A percentile compares a stretch with the other conserved stretches of the same genome.
phyloP scores from a whole-genome alignment of 2,888 invertebrate species.

The Gnatocerus cornutus region DNA sequence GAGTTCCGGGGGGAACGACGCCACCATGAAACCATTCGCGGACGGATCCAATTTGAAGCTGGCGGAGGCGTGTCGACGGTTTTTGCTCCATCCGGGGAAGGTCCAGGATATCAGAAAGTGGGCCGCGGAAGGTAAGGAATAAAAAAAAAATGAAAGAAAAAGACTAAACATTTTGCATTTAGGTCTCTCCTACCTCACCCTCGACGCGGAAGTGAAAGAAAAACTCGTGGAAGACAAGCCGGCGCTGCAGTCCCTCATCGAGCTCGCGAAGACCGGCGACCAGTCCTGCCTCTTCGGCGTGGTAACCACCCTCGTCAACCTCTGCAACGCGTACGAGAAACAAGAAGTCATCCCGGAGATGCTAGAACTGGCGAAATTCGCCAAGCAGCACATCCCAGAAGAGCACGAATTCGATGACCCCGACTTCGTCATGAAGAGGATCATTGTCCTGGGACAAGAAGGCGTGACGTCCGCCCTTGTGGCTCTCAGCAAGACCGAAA shows the following conservation, averaged over 20 bases:
- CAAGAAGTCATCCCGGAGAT: conserved; percentile 97
- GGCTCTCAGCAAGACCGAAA: conserved; percentile 92
- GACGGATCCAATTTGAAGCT: conserved; percentile 95
- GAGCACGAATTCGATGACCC: conserved; percentile 93
- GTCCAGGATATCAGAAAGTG: conserved; percentile 93
- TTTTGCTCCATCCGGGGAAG: conserved; percentile 80
- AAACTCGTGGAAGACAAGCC: conserved; percentile 90
- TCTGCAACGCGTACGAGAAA: conserved; percentile 98
- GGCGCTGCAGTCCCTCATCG: conserved; percentile 89
- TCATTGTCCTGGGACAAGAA: conserved; percentile 83
- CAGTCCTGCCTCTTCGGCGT: conserved; percentile 93
- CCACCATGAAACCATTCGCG: conserved; percentile 94
- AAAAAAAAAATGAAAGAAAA: neutral
- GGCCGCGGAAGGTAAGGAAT: conserved; percentile 86
- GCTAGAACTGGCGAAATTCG: conserved; percentile 97
- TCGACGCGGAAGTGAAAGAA: conserved; percentile 99
- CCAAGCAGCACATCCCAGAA: conserved; percentile 99
- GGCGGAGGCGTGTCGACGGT: conserved; percentile 94
- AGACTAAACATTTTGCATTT: neutral
- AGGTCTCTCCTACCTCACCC: conserved; percentile 92
- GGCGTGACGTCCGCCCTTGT: conserved; percentile 94
- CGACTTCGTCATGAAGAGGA: conserved; percentile 88
- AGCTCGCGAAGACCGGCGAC: conserved; percentile 90
- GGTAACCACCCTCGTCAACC: conserved; percentile 94
- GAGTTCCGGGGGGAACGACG: conserved; percentile 94